phyloP scores from a whole-genome alignment of 1,140 invertebrate species.

The Tetranychus urticae region DNA sequence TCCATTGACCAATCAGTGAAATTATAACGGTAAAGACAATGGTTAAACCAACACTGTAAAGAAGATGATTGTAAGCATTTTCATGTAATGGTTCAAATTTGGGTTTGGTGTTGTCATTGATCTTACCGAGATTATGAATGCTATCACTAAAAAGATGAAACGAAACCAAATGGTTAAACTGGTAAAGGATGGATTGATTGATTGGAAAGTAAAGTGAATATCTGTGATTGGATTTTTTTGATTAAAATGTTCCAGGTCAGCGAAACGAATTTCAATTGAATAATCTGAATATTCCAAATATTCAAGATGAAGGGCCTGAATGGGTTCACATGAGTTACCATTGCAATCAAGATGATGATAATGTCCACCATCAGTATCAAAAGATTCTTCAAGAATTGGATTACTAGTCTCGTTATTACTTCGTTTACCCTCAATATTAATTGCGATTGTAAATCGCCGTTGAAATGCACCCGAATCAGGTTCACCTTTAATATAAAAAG shows the following conservation, averaged over 20 bases:
- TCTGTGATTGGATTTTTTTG: slow-evolving; percentile 6
- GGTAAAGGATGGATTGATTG: slow-evolving; percentile 79
- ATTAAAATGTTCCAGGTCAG: slow-evolving; percentile 4
- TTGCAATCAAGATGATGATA: slow-evolving; percentile 5
- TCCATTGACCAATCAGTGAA: slow-evolving; percentile 88
- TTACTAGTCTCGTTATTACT: background rate
- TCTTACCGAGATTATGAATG: slow-evolving; percentile 62
- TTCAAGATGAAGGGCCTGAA: slow-evolving; percentile 5
- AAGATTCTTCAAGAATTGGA: background rate
- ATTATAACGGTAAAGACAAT: slow-evolving; percentile 61
- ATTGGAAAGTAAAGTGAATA: slow-evolving; percentile 38
- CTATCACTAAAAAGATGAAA: slow-evolving; percentile 64
- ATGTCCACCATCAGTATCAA: background rate
- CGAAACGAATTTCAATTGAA: slow-evolving; percentile 3
- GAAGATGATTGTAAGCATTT: slow-evolving; percentile 3
- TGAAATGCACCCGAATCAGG: slow-evolving; percentile 9
- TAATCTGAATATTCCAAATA: slow-evolving; percentile 6
- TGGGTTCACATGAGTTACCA: slow-evolving; percentile 7
- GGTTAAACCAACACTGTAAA: slow-evolving; percentile 65
- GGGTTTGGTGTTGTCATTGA: background rate
- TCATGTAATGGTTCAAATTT: background rate
- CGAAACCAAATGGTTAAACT: slow-evolving; percentile 91
- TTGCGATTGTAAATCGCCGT: slow-evolving; percentile 3
- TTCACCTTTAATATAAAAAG: slow-evolving; percentile 7
- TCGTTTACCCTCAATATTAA: slow-evolving; percentile 3